These are phyloP conservation scores for Muraenolepis orangiensis DNA, from an alignment of 2,797 vertebrate species.

Conservation along the genomic window DNA sequence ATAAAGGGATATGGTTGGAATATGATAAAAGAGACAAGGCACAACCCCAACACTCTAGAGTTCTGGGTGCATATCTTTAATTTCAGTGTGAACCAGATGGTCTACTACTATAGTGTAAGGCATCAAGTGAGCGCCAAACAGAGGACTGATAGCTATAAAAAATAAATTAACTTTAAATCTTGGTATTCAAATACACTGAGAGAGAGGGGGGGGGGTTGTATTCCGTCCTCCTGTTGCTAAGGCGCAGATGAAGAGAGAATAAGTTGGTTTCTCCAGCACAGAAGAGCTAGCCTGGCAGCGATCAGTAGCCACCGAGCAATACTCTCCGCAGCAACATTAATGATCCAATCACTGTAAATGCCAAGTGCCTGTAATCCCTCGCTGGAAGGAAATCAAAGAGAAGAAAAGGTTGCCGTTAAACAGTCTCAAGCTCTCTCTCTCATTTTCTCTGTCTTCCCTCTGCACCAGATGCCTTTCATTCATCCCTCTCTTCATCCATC, in stretches of 20 bases:
- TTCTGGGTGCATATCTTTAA: neutral
- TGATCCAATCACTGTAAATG: slow-evolving; percentile 77
- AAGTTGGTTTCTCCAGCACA: slow-evolving; percentile 40
- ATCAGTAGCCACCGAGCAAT: slow-evolving; percentile 49
- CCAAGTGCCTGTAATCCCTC: slow-evolving; percentile 79
- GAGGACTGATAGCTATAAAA: slow-evolving; percentile 1
- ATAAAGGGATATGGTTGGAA: slow-evolving; percentile 3
- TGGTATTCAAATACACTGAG: slow-evolving; percentile 11
- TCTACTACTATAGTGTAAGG: neutral
- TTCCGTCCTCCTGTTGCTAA: slow-evolving; percentile 27
- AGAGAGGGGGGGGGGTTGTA: neutral
- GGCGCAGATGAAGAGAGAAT: slow-evolving; percentile 28
- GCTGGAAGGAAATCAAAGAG: slow-evolving; percentile 78
- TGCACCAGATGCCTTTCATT: slow-evolving; percentile 95
- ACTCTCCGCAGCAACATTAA: slow-evolving; percentile 65
- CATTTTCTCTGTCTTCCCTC: slow-evolving; percentile 59
- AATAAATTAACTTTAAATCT: slow-evolving; percentile 25
- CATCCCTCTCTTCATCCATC: slow-evolving; percentile 64
- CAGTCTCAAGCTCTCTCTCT: slow-evolving; percentile 88
- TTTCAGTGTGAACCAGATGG: neutral
- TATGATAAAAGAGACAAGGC: slow-evolving; percentile 2
- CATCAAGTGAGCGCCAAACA: neutral
- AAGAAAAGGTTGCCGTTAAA: slow-evolving; percentile 86
- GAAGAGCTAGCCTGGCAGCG: slow-evolving; percentile 37
- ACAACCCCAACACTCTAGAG: neutral